phyloP scores from a whole-genome alignment of 1,140 invertebrate species.

The Galleria mellonella region DNA sequence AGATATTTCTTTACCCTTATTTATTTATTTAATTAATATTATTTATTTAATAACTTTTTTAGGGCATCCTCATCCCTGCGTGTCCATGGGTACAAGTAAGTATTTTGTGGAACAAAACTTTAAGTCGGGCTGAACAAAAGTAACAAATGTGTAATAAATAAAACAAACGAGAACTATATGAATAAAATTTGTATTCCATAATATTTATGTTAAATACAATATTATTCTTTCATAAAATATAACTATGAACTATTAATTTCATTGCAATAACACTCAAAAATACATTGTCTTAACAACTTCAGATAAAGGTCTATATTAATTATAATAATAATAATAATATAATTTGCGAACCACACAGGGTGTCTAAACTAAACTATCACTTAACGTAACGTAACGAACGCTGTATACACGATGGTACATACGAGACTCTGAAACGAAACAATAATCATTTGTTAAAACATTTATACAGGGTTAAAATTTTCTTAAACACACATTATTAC shows the following conservation, averaged over 20 bases:
- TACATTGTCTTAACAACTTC: slow-evolving; percentile 52
- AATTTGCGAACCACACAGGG: slow-evolving; percentile 5
- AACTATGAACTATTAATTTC: slow-evolving; percentile 44
- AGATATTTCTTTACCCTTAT: no score
- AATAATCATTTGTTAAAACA: no score
- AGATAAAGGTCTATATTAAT: slow-evolving; percentile 32
- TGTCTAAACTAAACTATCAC: slow-evolving; percentile 1
- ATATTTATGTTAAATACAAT: slow-evolving; percentile 60
- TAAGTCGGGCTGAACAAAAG: no score
- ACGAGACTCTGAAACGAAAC: not conserved
- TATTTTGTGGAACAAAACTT: no score
- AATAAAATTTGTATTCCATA: slow-evolving; percentile 71
- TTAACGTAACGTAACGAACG: no score
- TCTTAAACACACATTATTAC: no score
- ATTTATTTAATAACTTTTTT: no score
- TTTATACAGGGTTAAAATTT: no score
- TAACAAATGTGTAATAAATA: slow-evolving; percentile 12
- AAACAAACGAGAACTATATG: slow-evolving; percentile 54
- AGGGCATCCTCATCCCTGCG: no score
- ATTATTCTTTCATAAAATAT: slow-evolving; percentile 66
- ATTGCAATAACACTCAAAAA: slow-evolving; percentile 66
- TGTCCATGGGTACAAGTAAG: no score
- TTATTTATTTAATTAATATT: no score
- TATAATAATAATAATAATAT: slow-evolving; percentile 28
- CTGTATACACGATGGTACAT: slow-evolving; percentile 11